Percentiles rank a stretch among this genome's conserved stretches.
Evolutionary conservation across 2,797 vertebrate genomes (phyloP).

Genomic region (Alca torda): DNA sequence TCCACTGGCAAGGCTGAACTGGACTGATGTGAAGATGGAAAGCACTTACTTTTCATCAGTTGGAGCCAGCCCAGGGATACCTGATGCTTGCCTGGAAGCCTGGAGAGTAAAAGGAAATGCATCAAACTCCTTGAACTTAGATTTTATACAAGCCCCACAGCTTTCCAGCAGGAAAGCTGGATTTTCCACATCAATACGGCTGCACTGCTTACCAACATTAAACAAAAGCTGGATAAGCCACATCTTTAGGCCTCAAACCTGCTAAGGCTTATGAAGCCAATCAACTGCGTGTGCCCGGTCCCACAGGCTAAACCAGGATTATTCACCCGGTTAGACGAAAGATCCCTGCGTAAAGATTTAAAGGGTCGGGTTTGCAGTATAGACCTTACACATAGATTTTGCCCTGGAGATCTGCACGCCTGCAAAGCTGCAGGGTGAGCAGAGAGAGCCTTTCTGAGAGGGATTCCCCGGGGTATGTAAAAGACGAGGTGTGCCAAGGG

Average conservation of each 20-base stretch:
- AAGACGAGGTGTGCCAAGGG: no score
- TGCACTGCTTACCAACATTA: neutral
- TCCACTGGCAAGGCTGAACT: neutral
- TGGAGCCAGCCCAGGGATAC: slow-evolving; percentile 92
- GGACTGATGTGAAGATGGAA: neutral
- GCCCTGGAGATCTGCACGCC: neutral
- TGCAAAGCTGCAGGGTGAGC: fast-evolving
- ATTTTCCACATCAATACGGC: neutral
- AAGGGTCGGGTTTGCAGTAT: fast-evolving
- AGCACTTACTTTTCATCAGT: slow-evolving; percentile 92
- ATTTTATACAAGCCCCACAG: neutral
- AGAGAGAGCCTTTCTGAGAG: fast-evolving
- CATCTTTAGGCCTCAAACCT: neutral
- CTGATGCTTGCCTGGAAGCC: slow-evolving; percentile 91
- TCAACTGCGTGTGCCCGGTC: neutral
- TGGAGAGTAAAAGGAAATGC: slow-evolving; percentile 60
- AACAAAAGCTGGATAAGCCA: neutral
- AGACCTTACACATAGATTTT: no score
- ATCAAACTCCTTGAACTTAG: neutral
- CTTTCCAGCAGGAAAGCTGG: neutral
- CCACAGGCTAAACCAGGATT: neutral
- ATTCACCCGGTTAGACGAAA: neutral
- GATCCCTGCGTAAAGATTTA: neutral
- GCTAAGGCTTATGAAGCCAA: neutral
- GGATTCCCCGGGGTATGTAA: neutral